These are phyloP conservation scores for Steatornis caripensis DNA, from an alignment of 2,113 vertebrate genomes.

Conservation along the genomic window DNA sequence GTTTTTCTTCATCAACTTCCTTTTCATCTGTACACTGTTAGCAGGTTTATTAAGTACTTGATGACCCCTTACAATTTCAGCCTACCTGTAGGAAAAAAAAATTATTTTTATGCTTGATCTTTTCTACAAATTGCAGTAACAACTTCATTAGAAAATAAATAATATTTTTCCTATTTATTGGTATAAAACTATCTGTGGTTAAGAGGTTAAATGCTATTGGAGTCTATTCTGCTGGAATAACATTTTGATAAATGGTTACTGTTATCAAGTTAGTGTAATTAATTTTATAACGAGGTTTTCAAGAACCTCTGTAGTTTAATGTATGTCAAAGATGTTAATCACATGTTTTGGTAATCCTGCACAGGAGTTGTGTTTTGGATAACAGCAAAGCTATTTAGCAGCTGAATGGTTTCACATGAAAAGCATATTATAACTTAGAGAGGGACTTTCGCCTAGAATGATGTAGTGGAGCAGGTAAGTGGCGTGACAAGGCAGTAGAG, in stretches of 20 bases:
- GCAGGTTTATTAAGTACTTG: neutral
- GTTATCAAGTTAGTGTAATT: neutral
- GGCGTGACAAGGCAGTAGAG: neutral
- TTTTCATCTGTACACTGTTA: neutral
- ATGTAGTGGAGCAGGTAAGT: neutral
- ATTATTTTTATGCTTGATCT: neutral
- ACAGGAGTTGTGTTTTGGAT: neutral
- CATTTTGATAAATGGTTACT: neutral
- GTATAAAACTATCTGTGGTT: neutral
- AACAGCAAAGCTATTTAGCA: neutral
- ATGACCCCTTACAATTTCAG: neutral
- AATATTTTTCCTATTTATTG: neutral
- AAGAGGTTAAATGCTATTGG: neutral
- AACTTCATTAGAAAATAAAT: neutral
- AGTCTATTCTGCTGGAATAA: neutral
- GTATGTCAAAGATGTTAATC: neutral
- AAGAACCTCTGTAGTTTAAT: neutral
- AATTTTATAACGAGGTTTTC: constrained; percentile 14
- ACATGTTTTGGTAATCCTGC: neutral
- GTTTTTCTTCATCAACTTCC: neutral
- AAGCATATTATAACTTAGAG: neutral
- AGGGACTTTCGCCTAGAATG: neutral
- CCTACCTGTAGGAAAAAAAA: neutral
- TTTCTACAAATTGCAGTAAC: neutral
- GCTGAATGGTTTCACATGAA: neutral